Conservation (phyloP, 1,140 invertebrate species). For the Sycobia sp. region DNA sequence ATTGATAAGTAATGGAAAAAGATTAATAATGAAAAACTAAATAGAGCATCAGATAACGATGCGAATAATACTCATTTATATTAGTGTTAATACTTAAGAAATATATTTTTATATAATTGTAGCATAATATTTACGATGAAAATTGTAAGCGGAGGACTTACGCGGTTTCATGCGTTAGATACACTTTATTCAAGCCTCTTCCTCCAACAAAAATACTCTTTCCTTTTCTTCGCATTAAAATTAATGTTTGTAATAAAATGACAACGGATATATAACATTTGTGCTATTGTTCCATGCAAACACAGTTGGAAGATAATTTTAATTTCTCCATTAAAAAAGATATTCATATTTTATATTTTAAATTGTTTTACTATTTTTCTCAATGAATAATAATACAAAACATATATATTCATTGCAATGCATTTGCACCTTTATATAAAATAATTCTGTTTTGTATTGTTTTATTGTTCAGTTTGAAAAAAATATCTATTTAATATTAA, state of each 20-base stretch:
- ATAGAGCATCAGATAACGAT: constrained; percentile 39
- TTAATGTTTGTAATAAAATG: background rate
- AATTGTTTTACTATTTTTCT: background rate
- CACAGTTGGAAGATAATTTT: constrained; percentile 23
- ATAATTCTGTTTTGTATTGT: too few species aligned
- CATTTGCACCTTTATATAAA: too few species aligned
- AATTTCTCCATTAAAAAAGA: constrained; percentile 3
- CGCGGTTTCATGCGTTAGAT: background rate
- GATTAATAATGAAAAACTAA: constrained; percentile 16
- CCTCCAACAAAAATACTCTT: background rate
- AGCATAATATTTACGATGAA: constrained; percentile 53
- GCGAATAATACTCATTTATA: constrained; percentile 63
- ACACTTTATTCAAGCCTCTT: constrained; percentile 6
- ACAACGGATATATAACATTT: constrained; percentile 6
- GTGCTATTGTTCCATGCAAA: background rate
- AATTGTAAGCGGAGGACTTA: constrained; percentile 36
- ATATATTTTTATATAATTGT: constrained; percentile 64
- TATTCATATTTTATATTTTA: background rate
- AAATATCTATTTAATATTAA: too few species aligned
- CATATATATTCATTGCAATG: too few species aligned
- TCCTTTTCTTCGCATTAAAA: background rate
- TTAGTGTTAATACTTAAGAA: constrained; percentile 63
- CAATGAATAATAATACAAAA: too few species aligned
- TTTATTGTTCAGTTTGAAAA: too few species aligned
- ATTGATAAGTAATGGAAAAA: constrained; percentile 2